A percentile compares a stretch with the other conserved stretches of the same genome.
Evolutionary conservation across 2,888 invertebrate genomes (phyloP).

Genomic region (Mesodorylaimus sp.): DNA sequence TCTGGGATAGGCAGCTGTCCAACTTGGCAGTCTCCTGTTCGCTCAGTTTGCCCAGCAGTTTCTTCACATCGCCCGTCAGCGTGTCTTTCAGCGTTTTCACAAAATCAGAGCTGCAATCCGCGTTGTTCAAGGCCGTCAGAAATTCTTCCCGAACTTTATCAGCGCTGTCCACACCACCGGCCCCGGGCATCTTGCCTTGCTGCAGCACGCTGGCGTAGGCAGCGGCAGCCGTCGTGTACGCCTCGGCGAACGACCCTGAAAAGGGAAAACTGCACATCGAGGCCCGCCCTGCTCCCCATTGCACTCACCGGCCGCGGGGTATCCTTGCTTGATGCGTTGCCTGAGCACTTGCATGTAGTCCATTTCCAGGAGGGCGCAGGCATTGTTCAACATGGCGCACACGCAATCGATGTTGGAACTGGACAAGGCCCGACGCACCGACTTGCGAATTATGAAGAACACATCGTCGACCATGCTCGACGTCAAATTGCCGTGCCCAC

Average conservation of each 20-base stretch:
- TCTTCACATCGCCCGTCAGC: constrained; percentile 49
- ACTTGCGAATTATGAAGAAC: constrained; percentile 87
- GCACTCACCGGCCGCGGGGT: not conserved
- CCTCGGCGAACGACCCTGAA: constrained; percentile 22
- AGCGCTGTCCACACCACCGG: not conserved
- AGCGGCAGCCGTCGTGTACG: constrained; percentile 23
- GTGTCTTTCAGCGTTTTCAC: constrained; percentile 62
- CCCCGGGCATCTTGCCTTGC: not conserved
- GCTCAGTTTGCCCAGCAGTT: constrained; percentile 38
- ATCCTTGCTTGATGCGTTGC: constrained; percentile 44
- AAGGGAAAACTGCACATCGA: not conserved
- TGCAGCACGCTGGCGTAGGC: constrained; percentile 17
- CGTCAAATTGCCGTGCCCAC: not conserved
- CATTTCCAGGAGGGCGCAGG: constrained; percentile 64
- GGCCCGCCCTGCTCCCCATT: not conserved
- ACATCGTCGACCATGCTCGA: constrained; percentile 80
- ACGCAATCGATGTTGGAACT: constrained; percentile 81
- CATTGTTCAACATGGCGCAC: constrained; percentile 88
- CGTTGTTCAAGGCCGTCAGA: constrained; percentile 66
- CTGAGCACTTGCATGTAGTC: constrained; percentile 56
- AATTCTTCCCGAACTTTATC: constrained; percentile 18
- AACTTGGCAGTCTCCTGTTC: constrained; percentile 49
- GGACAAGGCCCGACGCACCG: constrained; percentile 73
- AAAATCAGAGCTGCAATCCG: constrained; percentile 74
- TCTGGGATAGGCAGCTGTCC: constrained; percentile 33